Conservation (phyloP, 2,113 vertebrate species). For the Sinocyclocheilus grahami region DNA sequence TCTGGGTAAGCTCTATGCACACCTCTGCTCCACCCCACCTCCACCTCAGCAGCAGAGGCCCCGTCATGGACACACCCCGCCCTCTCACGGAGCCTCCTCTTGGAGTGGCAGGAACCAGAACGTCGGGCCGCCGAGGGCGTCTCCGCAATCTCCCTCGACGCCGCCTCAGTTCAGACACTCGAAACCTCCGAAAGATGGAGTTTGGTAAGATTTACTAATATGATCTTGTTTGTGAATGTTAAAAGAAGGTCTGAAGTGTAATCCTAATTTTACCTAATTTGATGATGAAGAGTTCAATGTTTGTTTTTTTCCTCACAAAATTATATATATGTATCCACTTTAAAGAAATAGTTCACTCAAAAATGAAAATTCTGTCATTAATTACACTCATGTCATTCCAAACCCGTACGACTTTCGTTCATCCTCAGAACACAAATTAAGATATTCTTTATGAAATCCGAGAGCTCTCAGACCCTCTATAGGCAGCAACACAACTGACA, state of each 20-base stretch:
- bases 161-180: conserved; percentile 76
- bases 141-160: conserved; percentile 76
- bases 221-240: background rate
- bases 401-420: background rate
- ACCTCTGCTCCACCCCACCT: conserved; percentile 74
- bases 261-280: too few species aligned
- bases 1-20: conserved; percentile 83
- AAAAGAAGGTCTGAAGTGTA: background rate
- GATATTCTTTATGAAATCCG: background rate
- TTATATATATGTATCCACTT: too few species aligned
- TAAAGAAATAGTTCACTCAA: background rate
- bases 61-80: conserved; percentile 79
- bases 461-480: too few species aligned
- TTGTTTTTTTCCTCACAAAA: too few species aligned
- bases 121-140: conserved; percentile 67
- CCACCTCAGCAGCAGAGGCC: conserved; percentile 76
- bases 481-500: too few species aligned
- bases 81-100: conserved; percentile 65
- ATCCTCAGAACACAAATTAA: background rate
- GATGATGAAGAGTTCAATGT: too few species aligned
- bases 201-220: conserved; percentile 75
- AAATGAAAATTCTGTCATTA: background rate
- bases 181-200: conserved; percentile 84
- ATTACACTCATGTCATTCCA: background rate
- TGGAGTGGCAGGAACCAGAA: conserved; percentile 72